Base-by-base conservation (phyloP, 1,140 invertebrate species). In the Dinoponera quadriceps region DNA sequence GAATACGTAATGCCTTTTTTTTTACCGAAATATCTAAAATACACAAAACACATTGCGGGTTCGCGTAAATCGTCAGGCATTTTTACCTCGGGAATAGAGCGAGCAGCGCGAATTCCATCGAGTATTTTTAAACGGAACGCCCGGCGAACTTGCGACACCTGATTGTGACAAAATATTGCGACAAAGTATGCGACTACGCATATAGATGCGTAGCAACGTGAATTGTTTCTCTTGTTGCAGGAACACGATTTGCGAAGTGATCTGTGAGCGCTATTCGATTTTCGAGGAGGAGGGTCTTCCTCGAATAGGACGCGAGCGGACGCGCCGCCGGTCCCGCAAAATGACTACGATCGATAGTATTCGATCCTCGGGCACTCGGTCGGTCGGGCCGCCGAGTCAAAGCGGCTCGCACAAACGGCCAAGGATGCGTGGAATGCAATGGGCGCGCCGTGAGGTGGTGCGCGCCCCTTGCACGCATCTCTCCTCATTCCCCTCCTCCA, bases 391-490 rank as follows among this genome's bases (percentile, higher is more conserved):
- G 49, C 63, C 89, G 73, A 90, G 85, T 91, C 91, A 92, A 92
- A 92, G 91, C 86, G 88, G 38, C 72, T 49, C 60, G 74, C 74
- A 44, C 88, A 90, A 89, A 84, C 86, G 85, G 62, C 88, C 74
- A 91, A 90, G 78, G 91, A 91, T 90, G 91, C 83, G 84, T 91
- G 90, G 91, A 93, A 93, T 93, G 91, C 88, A 89, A 89, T 91
- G 91, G 91, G 91, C 91, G 91, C 91, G 92, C 91, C 91, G 83
- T 65, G 62, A 66, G 85, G 87, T 80, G 81, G 82, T 84, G 72
- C 62, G 73, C 73, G 75, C 65, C 75, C 63, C 55, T 44, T 74
- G 38, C 68, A 57, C 16, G 16, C 33, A 20, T 65, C 72, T 81
- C 54, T 60, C 86, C 85, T 51, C 82, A 27, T 69, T 82, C n/a